Percentiles rank a stretch among this genome's conserved stretches.
Evolutionary conservation across 2,113 vertebrate genomes (phyloP).

Genomic region (Gopherus flavomarginatus): DNA sequence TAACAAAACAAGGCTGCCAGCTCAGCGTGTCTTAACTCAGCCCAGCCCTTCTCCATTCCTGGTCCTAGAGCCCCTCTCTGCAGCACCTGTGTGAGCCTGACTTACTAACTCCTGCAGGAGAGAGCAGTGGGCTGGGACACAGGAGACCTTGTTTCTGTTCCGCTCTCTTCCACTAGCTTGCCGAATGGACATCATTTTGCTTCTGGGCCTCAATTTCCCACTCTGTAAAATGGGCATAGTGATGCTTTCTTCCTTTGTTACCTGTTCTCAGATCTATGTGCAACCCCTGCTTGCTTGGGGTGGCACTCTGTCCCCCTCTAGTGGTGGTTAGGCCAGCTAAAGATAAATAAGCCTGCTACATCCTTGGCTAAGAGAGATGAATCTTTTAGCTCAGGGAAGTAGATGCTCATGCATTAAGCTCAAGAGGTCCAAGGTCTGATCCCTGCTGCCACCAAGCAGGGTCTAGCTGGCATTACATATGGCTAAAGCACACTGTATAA

Average conservation of each 20-base stretch:
- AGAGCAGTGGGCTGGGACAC: background rate
- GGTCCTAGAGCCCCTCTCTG: background rate
- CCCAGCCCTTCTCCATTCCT: background rate
- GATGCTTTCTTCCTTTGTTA: background rate
- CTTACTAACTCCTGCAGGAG: background rate
- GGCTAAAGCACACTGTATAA: background rate
- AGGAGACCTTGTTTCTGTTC: background rate
- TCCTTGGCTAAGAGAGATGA: background rate
- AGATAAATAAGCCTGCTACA: background rate
- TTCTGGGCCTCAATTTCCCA: background rate
- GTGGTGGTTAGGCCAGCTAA: background rate
- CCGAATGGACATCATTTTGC: background rate
- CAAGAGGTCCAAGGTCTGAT: background rate
- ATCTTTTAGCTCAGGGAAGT: background rate
- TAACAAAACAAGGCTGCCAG: background rate
- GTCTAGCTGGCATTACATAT: background rate
- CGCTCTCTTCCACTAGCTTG: background rate
- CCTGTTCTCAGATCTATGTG: no score
- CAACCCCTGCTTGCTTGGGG: no score
- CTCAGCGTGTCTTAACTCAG: background rate
- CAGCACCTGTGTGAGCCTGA: background rate
- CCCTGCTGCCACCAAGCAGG: background rate
- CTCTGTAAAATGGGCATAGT: background rate
- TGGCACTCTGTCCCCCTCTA: background rate
- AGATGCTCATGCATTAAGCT: background rate